A percentile compares a stretch with the other conserved stretches of the same genome.
These are phyloP conservation scores for Meganola albula DNA, from an alignment of 2,888 invertebrate genomes.

Conservation along the genomic window DNA sequence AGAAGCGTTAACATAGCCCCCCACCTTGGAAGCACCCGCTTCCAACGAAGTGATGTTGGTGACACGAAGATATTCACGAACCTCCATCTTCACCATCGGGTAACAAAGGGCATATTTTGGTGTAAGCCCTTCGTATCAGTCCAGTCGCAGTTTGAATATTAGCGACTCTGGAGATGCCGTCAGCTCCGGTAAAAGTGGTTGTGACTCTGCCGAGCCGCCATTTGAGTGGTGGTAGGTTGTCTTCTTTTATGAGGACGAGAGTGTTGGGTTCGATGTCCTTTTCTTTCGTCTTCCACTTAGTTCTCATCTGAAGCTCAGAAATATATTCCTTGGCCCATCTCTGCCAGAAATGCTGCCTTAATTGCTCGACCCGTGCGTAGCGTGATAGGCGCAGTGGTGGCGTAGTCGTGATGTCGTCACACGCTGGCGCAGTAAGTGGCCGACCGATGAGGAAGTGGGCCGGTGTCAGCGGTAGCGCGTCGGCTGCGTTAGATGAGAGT, in stretches of 20 bases:
- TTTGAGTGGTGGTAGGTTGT: background rate
- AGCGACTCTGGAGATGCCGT: conserved; percentile 6
- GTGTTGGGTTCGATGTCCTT: background rate
- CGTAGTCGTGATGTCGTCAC: background rate
- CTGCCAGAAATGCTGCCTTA: background rate
- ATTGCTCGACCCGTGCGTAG: background rate
- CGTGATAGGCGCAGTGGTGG: background rate
- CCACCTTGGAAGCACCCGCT: no score
- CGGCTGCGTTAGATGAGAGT: background rate
- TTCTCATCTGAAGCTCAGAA: background rate
- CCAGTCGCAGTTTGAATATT: conserved; percentile 6
- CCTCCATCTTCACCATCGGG: no score
- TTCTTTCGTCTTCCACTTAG: background rate
- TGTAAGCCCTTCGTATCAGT: conserved; percentile 5
- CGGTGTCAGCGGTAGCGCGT: background rate
- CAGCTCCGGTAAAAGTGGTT: conserved; percentile 1
- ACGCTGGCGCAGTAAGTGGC: background rate
- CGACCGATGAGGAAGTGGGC: background rate
- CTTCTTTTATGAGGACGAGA: background rate
- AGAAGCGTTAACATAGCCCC: no score
- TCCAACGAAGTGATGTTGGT: no score
- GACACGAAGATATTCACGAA: no score
- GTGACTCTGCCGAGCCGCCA: background rate
- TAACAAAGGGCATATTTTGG: conserved; percentile 6
- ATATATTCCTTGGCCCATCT: background rate